A percentile compares a stretch with the other conserved stretches of the same genome.
Evolutionary conservation across 2,113 vertebrate species (phyloP).

Genomic region (Nymphicus hollandicus): DNA sequence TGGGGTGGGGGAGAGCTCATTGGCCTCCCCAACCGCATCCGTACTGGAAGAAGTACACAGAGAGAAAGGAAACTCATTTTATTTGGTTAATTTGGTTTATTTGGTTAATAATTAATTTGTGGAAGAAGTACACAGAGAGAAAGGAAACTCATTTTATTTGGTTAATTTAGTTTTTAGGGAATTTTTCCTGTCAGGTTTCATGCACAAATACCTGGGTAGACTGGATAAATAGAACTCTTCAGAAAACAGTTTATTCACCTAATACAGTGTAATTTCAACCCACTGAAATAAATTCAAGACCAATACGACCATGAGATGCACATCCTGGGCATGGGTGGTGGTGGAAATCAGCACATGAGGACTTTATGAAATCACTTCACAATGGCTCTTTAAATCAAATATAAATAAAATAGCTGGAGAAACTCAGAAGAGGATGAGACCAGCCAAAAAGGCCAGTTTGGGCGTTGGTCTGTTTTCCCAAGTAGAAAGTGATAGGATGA

Average conservation of each 20-base stretch:
- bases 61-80: background rate
- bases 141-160: background rate
- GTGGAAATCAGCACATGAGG: background rate
- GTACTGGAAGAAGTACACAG: background rate
- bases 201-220: background rate
- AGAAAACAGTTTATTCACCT: background rate
- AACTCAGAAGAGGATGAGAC: background rate
- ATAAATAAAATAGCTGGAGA: background rate
- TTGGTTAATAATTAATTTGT: no score
- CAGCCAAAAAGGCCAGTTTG: background rate
- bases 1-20: background rate
- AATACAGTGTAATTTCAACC: background rate
- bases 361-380: background rate
- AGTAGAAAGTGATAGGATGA: background rate
- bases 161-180: background rate
- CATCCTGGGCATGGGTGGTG: background rate
- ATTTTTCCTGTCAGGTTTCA: background rate
- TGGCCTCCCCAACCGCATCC: background rate
- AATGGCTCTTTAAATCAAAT: background rate
- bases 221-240: background rate
- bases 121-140: background rate
- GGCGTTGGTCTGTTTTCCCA: accelerated
- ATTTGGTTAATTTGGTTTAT: background rate
- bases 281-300: background rate
- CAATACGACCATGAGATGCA: background rate